Evolutionary conservation across 2,888 invertebrate genomes (phyloP).

Genomic region (Diplolepis rosae): DNA sequence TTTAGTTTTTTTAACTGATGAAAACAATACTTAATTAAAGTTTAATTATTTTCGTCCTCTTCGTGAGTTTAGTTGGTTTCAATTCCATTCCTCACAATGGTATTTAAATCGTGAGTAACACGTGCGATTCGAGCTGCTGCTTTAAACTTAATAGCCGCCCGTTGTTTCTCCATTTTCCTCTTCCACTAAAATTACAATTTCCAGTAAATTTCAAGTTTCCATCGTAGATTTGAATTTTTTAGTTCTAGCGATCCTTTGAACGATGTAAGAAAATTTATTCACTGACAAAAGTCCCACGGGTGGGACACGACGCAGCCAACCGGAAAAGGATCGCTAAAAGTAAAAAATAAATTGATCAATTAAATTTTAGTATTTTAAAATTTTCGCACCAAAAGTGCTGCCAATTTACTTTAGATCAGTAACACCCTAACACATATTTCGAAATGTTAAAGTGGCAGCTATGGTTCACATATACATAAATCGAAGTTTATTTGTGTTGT

Average conservation of each 20-base stretch:
- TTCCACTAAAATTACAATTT: constrained; percentile 77
- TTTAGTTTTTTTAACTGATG: too few species aligned
- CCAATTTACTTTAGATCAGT: too few species aligned
- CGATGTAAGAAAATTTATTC: neutral
- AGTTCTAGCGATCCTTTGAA: constrained; percentile 26
- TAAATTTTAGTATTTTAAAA: neutral
- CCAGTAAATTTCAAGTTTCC: neutral
- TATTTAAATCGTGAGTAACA: constrained; percentile 65
- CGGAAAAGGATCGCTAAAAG: constrained; percentile 15
- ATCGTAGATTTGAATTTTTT: neutral
- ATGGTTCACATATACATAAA: neutral
- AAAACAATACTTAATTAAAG: neutral
- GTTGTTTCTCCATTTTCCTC: constrained; percentile 80
- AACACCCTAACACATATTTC: neutral
- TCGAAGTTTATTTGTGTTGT: neutral
- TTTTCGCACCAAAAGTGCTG: neutral
- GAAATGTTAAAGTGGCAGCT: neutral
- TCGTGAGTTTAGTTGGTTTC: constrained; percentile 29
- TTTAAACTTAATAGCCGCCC: constrained; percentile 80
- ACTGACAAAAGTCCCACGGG: constrained; percentile 18
- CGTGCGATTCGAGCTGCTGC: constrained; percentile 80
- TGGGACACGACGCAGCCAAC: constrained; percentile 23
- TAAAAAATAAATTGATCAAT: neutral
- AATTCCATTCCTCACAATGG: constrained; percentile 54
- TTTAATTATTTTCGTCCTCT: constrained; percentile 35